Evolutionary conservation across 1,140 invertebrate species (phyloP).

Genomic region (Carposina sasakii): DNA sequence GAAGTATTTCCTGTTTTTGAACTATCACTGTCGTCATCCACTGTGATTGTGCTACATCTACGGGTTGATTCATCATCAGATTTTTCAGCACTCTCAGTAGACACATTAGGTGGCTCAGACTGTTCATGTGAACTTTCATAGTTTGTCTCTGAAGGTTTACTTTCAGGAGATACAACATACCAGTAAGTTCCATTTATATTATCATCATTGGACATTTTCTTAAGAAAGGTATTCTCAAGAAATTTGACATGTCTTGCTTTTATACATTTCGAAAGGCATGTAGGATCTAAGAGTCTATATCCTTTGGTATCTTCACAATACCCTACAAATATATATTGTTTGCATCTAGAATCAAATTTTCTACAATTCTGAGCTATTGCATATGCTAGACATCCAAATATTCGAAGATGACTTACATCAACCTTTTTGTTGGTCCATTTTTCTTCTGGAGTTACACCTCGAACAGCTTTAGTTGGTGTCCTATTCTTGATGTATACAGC

Average conservation of each 20-base stretch:
- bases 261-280: background rate
- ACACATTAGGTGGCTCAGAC: too few species aligned
- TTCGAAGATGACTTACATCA: slow-evolving; percentile 33
- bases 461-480: background rate
- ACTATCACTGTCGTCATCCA: too few species aligned
- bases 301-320: slow-evolving; percentile 12
- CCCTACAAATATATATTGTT: slow-evolving; percentile 8
- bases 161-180: too few species aligned
- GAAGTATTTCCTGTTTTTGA: too few species aligned
- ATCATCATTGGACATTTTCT: too few species aligned
- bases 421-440: slow-evolving; percentile 36
- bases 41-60: too few species aligned
- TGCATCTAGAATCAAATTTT: slow-evolving; percentile 3
- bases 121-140: too few species aligned
- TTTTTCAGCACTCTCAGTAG: too few species aligned
- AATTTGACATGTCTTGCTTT: background rate
- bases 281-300: slow-evolving; percentile 3
- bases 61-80: too few species aligned
- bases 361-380: background rate
- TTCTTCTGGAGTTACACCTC: slow-evolving; percentile 32
- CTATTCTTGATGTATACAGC: slow-evolving; percentile 9
- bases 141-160: too few species aligned
- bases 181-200: too few species aligned
- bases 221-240: slow-evolving; percentile 5
- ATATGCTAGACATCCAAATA: slow-evolving; percentile 33